Base-by-base conservation (phyloP, 1,140 invertebrate species). In the Zaprionus camerounensis region DNA sequence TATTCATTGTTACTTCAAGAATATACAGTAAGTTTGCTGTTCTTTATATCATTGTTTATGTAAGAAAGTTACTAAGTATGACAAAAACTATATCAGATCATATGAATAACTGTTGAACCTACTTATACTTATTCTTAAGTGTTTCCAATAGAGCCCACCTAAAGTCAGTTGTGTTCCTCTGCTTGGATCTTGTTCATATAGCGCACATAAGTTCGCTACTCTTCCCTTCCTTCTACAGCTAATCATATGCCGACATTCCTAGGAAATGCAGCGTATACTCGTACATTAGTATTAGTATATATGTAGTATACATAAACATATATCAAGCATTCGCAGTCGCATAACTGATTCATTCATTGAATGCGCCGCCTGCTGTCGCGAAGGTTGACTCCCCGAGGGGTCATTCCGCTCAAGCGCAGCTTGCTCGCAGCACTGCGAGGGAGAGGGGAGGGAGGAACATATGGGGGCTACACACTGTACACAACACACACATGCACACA, bases 341-440 rank as follows among this genome's bases (percentile, higher is more conserved):
- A 51, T 51, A 22, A 24, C 46, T 66, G 53, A 61, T 59, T 51
- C 55, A 66, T 46, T 51, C 20, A 51, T 51, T 51, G 20, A 28
- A 15, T 56, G 41, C 41, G 41, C n/a, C 62, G 57, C 20, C 46
- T 51, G 17, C 46, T 51, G 17, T 51, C 46, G 46, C 46, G 68
- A 76, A 76, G 73, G 74, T 67, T 66, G 55, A 61, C 46, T 64
- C 62, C 64, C 75, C 49, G 38, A 36, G 63, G 71, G 75, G 71
- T 77, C 75, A 73, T 36, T 73, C 68, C 75, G 71, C 64, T 77
- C 38, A 68, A 77, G 75, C 69, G 82, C 79, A 84, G 85, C 84
- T 90, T 78, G 41, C n/a, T 7, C n/a, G 41, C n/a, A 34, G 31
- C 31, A 34, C 31, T 34, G 9, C 74, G 71, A 41, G 83, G 78